Evolutionary conservation across 1,140 invertebrate species (phyloP), one percentile per base, ranked within the genome.

Genomic region (Bombus polaris): DNA sequence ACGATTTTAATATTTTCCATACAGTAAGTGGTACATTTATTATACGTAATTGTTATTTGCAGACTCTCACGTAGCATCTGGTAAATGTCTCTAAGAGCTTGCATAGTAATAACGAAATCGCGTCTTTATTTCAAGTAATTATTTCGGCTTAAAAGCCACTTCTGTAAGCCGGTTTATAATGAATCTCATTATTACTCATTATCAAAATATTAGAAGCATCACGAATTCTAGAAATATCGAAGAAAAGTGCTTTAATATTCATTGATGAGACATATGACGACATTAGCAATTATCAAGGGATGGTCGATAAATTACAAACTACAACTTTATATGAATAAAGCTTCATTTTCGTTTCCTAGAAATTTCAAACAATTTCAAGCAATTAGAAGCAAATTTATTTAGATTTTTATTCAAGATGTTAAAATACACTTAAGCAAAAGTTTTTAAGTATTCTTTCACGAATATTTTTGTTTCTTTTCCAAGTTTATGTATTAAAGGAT

Each of bases 51-150:
- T 53, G 47, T 53, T 53, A 53, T 53, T 53, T 22, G 47, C 47
- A 53, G 47, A n/a, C 12, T 44, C 12, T 47, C 6, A 25, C 65
- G 5, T 47, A 37, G 13, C 35, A 47, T 39, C 25, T 44, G 12
- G 6, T 42, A 68, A 35, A 77, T 68, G 25, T 42, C 22, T 76
- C 18, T 4, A 42, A 47, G 42, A 42, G 53, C 22, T 53, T 53
- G 66, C 18, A 1, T 10, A 53, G 37, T 66, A 65, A 68, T 42
- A 22, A 68, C 42, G 66, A 83, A 44, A 73, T 47, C 18, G 28
- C 22, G 12, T 77, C 66, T 53, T 53, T 59, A 83, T n/a, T 53
- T 44, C 35, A 25, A 35, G 62, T 22, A 77, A 68, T 77, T 83
- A 65, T 66, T 75, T 25, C 28, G 59, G 35, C 28, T 47, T 28